These are phyloP conservation scores for Mya arenaria DNA, from an alignment of 1,140 invertebrate species.

Conservation along the genomic window DNA sequence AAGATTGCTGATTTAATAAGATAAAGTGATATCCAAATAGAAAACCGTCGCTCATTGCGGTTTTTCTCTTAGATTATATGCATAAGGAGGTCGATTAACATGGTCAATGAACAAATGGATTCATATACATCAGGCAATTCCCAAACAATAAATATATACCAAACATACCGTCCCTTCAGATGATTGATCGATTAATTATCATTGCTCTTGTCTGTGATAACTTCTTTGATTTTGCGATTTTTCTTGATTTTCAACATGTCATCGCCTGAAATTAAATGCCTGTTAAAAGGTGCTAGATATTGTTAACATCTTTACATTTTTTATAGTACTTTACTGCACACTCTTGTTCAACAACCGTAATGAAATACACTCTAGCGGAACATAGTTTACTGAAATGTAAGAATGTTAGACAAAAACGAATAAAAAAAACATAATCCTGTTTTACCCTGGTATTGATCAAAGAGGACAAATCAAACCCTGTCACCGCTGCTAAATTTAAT, in stretches of 20 bases:
- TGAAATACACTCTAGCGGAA: background rate
- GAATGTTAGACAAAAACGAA: background rate
- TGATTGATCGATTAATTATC: slow-evolving; percentile 1
- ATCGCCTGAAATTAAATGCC: slow-evolving; percentile 40
- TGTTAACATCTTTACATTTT: too few species aligned
- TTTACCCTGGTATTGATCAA: slow-evolving; percentile 96
- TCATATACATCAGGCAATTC: background rate
- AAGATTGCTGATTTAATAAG: background rate
- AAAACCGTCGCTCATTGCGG: too few species aligned
- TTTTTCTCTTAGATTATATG: too few species aligned
- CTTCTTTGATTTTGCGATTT: slow-evolving; percentile 49
- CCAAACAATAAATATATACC: background rate
- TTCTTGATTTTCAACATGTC: slow-evolving; percentile 64
- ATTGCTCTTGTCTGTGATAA: slow-evolving; percentile 39
- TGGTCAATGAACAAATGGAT: background rate
- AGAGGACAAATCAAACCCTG: slow-evolving; percentile 94
- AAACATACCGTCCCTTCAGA: slow-evolving; percentile 22
- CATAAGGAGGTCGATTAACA: background rate
- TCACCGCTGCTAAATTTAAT: slow-evolving; percentile 98
- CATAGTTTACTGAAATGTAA: background rate
- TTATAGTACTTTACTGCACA: too few species aligned
- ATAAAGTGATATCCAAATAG: too few species aligned
- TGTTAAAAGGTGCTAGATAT: too few species aligned
- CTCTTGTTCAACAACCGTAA: background rate
- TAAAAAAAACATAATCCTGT: slow-evolving; percentile 66